These are phyloP conservation scores for Todiramphus chloris DNA, from an alignment of 2,113 vertebrate genomes.

Conservation along the genomic window DNA sequence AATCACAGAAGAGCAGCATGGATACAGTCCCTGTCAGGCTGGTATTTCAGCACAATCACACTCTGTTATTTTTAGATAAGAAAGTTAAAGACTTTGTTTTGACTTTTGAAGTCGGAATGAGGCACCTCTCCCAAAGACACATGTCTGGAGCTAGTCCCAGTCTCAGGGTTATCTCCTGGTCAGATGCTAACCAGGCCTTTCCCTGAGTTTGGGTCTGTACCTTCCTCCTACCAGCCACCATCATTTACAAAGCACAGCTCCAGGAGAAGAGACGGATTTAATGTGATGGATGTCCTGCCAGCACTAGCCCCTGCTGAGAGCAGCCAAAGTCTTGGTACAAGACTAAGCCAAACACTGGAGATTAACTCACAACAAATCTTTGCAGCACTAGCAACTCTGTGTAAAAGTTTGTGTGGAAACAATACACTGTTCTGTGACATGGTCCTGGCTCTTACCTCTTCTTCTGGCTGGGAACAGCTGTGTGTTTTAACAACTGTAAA, in stretches of 20 bases:
- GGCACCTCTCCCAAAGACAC: neutral
- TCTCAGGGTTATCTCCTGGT: neutral
- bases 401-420: neutral
- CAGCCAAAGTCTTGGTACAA: neutral
- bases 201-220: neutral
- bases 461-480: neutral
- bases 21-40: neutral
- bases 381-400: neutral
- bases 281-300: neutral
- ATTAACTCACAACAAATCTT: neutral
- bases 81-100: neutral
- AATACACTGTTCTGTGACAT: neutral
- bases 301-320: neutral
- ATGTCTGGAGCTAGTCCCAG: neutral
- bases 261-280: neutral
- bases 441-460: neutral
- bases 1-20: neutral
- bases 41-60: neutral
- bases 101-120: slow-evolving; percentile 20
- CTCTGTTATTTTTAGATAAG: slow-evolving; percentile 26
- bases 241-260: neutral
- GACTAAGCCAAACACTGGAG: neutral
- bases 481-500: neutral
- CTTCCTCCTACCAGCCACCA: neutral
- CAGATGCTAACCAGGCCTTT: neutral